A percentile compares a stretch with the other conserved stretches of the same genome.
Evolutionary conservation across 1,140 invertebrate species (phyloP).

Genomic region (Drosophila punjabiensis): DNA sequence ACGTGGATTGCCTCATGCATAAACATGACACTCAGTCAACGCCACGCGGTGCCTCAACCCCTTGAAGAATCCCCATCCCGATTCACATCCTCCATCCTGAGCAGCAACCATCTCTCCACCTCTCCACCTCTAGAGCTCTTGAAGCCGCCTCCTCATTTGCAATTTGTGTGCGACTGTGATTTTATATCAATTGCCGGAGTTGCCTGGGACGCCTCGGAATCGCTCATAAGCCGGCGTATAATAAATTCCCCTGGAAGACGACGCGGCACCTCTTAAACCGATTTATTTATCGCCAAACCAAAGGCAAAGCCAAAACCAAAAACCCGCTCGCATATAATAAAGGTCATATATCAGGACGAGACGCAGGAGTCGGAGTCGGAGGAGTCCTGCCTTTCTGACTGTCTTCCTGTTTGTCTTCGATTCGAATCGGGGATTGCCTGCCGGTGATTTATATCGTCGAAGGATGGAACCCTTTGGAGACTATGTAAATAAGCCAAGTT

Average conservation of each 20-base stretch:
- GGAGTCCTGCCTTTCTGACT: conserved; percentile 1
- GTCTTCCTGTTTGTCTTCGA: conserved; percentile 58
- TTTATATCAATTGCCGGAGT: conserved; percentile 70
- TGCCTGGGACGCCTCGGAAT: conserved; percentile 19
- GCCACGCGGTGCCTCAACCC: conserved; percentile 12
- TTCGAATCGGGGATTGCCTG: conserved; percentile 47
- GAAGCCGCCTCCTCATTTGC: conserved; percentile 21
- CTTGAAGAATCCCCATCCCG: neutral
- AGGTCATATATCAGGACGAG: conserved; percentile 55
- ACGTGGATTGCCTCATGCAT: conserved; percentile 67
- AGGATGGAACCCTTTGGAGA: conserved; percentile 38
- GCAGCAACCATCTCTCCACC: neutral
- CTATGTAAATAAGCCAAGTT: conserved; percentile 37
- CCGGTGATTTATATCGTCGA: conserved; percentile 43
- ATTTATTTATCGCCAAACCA: conserved; percentile 50
- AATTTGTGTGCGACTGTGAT: conserved; percentile 77
- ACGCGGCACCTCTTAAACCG: conserved; percentile 48
- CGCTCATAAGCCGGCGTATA: conserved; percentile 44
- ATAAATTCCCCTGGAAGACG: conserved; percentile 30
- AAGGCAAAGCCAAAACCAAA: conserved; percentile 15
- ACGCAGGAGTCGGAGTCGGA: neutral
- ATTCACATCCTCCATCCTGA: no score
- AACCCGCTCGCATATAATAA: conserved; percentile 50
- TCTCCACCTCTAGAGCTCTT: no score
- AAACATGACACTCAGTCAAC: conserved; percentile 76